These are phyloP conservation scores for Pinna nobilis DNA, from an alignment of 1,140 invertebrate genomes.

Conservation along the genomic window DNA sequence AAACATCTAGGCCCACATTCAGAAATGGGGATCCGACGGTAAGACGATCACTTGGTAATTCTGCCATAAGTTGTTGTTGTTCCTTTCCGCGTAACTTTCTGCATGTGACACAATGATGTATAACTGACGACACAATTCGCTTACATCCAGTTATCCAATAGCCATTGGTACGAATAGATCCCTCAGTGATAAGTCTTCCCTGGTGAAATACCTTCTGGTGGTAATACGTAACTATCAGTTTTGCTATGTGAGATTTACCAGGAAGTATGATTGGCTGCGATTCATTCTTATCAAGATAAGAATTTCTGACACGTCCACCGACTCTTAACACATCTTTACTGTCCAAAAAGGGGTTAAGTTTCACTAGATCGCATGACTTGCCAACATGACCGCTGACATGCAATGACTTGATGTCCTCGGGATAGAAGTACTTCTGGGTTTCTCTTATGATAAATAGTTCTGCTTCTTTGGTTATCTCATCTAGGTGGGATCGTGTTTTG, in stretches of 20 bases:
- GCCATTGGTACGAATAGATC: slow-evolving; percentile 19
- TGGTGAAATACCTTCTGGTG: slow-evolving; percentile 17
- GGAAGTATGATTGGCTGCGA: slow-evolving; percentile 32
- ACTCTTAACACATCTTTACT: slow-evolving; percentile 17
- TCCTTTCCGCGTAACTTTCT: slow-evolving; percentile 21
- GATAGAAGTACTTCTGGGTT: not conserved
- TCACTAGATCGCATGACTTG: not conserved
- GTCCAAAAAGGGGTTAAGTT: not conserved
- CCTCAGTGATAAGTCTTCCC: slow-evolving; percentile 20
- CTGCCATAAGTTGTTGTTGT: slow-evolving; percentile 8
- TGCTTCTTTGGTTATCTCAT: not conserved
- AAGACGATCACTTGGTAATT: slow-evolving; percentile 11
- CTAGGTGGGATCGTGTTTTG: not conserved
- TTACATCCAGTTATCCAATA: slow-evolving; percentile 26
- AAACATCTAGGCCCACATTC: slow-evolving; percentile 33
- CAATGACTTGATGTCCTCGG: not conserved
- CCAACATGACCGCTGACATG: not conserved
- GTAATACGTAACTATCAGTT: slow-evolving; percentile 13
- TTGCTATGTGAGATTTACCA: slow-evolving; percentile 16
- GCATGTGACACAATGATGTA: slow-evolving; percentile 21
- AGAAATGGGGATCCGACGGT: slow-evolving; percentile 19
- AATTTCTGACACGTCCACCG: slow-evolving; percentile 13
- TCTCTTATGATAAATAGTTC: not conserved
- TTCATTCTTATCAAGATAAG: not conserved
- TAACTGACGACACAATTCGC: not conserved